These are phyloP conservation scores for Patagioenas fasciata DNA, from an alignment of 2,113 vertebrate species.

Conservation along the genomic window DNA sequence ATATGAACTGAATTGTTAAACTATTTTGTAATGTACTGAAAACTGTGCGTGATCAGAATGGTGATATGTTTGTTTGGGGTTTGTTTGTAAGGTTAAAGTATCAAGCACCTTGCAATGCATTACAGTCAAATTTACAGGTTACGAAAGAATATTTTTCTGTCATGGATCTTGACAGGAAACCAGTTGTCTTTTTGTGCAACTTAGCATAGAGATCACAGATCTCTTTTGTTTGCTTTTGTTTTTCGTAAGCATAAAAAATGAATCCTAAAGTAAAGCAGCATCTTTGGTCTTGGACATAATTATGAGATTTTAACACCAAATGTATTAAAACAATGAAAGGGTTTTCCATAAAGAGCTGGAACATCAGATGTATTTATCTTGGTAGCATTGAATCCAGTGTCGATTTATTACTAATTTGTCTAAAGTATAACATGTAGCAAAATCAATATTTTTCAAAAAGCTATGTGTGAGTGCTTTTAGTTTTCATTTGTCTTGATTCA, in stretches of 20 bases:
- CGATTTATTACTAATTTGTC: slow-evolving; percentile 15
- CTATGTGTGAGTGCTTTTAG: background rate
- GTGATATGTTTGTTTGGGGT: background rate
- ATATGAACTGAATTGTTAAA: background rate
- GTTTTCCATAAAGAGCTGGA: background rate
- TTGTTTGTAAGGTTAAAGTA: background rate
- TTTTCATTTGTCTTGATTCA: slow-evolving; percentile 3
- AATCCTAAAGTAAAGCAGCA: background rate
- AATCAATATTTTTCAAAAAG: background rate
- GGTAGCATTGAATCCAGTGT: background rate
- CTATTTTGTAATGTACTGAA: background rate
- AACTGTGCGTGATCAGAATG: slow-evolving; percentile 12
- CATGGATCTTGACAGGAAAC: background rate
- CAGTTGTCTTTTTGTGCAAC: background rate
- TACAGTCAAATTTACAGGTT: background rate
- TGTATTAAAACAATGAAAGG: background rate
- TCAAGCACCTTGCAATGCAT: background rate
- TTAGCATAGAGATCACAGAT: background rate
- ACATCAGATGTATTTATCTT: background rate
- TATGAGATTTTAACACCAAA: background rate
- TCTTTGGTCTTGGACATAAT: background rate
- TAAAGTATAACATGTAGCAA: background rate
- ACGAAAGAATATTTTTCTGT: background rate
- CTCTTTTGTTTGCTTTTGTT: background rate
- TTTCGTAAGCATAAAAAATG: background rate